Base-by-base conservation (phyloP, 1,140 invertebrate species). In the Bursaphelenchus mucronatus region DNA sequence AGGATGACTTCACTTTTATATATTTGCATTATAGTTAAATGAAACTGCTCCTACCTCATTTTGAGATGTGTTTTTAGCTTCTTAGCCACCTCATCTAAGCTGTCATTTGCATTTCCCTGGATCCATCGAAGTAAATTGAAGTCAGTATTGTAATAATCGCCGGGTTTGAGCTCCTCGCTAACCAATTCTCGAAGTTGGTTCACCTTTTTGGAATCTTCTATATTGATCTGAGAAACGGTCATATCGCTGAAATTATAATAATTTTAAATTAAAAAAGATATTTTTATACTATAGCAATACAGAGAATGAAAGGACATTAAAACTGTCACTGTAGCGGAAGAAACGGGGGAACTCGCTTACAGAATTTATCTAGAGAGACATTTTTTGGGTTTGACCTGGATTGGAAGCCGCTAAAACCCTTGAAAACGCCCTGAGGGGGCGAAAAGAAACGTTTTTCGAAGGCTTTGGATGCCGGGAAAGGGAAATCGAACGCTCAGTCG, bases 81-180 rank as follows among this genome's bases (percentile, higher is more conserved):
- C 21, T 63, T 65, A 0, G 74, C 47, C 8, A 75, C 52, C 39
- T 76, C 73, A 19, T 63, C 49, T 0, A 71, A 7, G 8, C 43
- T 45, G 9, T 51, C 10, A 13, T 53, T 64, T 30, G 49, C 44
- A 41, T 74, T 57, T 40, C 70, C 74, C 67, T 76, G 74, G 43
- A 76, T 40, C 74, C 74, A 76, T 17, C 74, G 63, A 5, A 76
- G 63, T 21, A 76, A 47, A 53, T 76, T 76, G 45, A 76, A 76
- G 47, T 76, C 61, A 5, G 74, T 76, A 52, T 76, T 66, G 43
- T 76, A 76, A 55, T 76, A 76, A 15, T 64, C 63, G 15, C 30
- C 61, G n/a, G 45, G 17, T 1, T 62, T 59, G 10, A 76, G 55
- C 61, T 76, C 67, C 30, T 76, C 73, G 44, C 66, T 67, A 13